A percentile compares a stretch with the other conserved stretches of the same genome.
These are phyloP conservation scores for Piezodorus guildinii DNA, from an alignment of 1,140 invertebrate genomes.

Conservation along the genomic window DNA sequence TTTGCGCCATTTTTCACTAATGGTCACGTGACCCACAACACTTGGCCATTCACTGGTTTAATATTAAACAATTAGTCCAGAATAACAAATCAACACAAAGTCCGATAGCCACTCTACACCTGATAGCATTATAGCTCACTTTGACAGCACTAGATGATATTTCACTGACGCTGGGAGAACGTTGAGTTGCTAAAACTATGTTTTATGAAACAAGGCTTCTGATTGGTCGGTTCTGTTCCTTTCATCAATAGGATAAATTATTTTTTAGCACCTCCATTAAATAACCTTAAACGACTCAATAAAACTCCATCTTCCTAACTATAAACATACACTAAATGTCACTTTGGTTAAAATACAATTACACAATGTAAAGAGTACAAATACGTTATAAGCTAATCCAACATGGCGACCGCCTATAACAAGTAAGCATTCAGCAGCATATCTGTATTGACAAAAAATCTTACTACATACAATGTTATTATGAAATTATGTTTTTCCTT, in stretches of 20 bases:
- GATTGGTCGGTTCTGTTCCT: conserved; percentile 23
- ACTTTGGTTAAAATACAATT: neutral
- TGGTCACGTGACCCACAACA: conserved; percentile 43
- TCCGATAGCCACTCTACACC: neutral
- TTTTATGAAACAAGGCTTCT: conserved; percentile 24
- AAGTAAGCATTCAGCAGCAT: conserved; percentile 9
- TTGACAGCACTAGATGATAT: conserved; percentile 26
- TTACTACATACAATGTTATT: neutral
- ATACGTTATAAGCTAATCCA: conserved; percentile 17
- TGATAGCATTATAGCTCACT: neutral
- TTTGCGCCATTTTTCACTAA: conserved; percentile 46
- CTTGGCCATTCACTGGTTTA: neutral
- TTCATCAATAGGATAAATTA: conserved; percentile 23
- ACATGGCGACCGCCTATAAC: conserved; percentile 24
- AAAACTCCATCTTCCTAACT: neutral
- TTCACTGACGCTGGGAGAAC: conserved; percentile 22
- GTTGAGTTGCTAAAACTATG: conserved; percentile 20
- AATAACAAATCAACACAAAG: conserved; percentile 16
- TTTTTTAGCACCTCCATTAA: conserved; percentile 4
- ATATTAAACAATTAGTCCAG: conserved; percentile 18
- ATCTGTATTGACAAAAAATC: neutral
- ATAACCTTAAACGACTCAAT: neutral
- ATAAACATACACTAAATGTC: neutral
- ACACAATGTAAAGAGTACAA: neutral
- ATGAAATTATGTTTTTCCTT: neutral